Evolutionary conservation across 1,140 invertebrate genomes (phyloP).

Genomic region (Orchesella cincta): DNA sequence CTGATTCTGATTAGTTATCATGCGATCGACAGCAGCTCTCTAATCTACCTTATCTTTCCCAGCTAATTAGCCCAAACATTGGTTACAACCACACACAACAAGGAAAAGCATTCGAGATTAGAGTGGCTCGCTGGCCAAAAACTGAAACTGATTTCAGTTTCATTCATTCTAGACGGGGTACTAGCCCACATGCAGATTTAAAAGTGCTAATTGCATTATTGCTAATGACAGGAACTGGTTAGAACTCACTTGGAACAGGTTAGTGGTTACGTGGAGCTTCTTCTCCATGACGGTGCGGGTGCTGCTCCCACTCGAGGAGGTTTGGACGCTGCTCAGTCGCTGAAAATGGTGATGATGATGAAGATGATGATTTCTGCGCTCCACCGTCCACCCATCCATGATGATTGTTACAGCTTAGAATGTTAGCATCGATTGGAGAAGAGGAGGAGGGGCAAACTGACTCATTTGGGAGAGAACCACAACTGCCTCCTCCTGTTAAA

Average conservation of each 20-base stretch:
- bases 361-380: neutral
- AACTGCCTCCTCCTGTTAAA: too few species aligned
- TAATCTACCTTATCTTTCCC: too few species aligned
- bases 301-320: neutral
- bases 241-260: slow-evolving; percentile 17
- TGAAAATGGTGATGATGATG: slow-evolving; percentile 1
- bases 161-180: too few species aligned
- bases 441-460: slow-evolving; percentile 10
- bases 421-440: neutral
- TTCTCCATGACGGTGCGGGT: neutral
- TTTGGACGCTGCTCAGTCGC: neutral
- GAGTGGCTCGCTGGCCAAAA: too few species aligned
- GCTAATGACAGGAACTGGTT: neutral
- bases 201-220: neutral
- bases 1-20: too few species aligned
- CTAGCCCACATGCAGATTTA: neutral
- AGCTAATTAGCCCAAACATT: too few species aligned
- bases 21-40: too few species aligned
- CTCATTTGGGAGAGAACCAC: too few species aligned
- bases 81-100: too few species aligned
- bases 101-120: too few species aligned
- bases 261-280: neutral
- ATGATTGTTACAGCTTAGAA: neutral
- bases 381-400: slow-evolving; percentile 6
- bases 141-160: too few species aligned